phyloP scores from a whole-genome alignment of 2,797 vertebrate genomes.

The Nyctalus aviator region DNA sequence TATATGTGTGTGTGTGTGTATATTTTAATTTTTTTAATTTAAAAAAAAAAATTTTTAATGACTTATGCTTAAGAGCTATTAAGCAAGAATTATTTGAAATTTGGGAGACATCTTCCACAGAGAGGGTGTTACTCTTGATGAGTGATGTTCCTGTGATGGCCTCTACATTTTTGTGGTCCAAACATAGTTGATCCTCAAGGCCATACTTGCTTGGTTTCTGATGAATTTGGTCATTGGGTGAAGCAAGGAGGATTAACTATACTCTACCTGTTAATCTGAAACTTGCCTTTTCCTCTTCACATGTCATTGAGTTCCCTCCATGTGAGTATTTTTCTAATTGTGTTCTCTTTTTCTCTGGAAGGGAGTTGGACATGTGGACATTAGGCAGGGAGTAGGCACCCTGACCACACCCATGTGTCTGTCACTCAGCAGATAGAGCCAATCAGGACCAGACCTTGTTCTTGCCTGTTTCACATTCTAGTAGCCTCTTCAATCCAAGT shows the following conservation, averaged over 20 bases:
- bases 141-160: not conserved
- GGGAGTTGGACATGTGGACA: not conserved
- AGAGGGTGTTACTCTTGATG: not conserved
- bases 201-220: not conserved
- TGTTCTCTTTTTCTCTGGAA: constrained; percentile 16
- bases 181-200: not conserved
- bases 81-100: constrained; percentile 1
- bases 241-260: not conserved
- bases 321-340: not conserved
- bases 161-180: not conserved
- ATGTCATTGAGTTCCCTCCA: not conserved
- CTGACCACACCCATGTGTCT: not conserved
- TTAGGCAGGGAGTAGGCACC: not conserved
- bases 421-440: not conserved
- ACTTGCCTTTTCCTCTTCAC: constrained; percentile 1
- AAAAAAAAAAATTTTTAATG: no score
- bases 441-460: not conserved
- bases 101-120: not conserved
- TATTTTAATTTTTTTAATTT: no score
- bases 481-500: not conserved
- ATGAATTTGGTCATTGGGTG: not conserved
- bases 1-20: no score
- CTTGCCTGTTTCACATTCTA: not conserved
- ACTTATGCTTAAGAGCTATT: no score
- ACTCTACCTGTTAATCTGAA: not conserved